Conservation (phyloP, 53 echinoderm and acorn worm species). For the Echinarachnius parma region DNA sequence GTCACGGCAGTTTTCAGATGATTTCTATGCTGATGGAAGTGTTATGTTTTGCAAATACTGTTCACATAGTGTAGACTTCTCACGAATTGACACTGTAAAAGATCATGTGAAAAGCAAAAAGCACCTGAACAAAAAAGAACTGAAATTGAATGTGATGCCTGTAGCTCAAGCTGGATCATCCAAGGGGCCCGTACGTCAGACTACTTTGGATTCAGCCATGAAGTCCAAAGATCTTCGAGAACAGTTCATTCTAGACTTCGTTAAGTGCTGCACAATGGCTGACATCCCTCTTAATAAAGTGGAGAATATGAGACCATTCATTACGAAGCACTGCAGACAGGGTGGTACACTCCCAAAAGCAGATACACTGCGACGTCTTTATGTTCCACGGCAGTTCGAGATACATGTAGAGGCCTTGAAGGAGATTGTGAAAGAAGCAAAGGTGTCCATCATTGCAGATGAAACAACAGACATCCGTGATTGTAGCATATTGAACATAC, state of each 20-base stretch:
- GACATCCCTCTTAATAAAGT: constrained; percentile 55
- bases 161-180: constrained; percentile 35
- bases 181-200: constrained; percentile 12
- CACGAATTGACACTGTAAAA: constrained; percentile 52
- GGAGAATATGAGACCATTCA: constrained; percentile 57
- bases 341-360: constrained; percentile 56
- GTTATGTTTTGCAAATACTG: constrained; percentile 53
- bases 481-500: constrained; percentile 56
- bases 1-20: constrained; percentile 40
- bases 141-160: background rate
- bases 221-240: constrained; percentile 44
- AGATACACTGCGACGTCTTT: constrained; percentile 38
- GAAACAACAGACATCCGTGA: constrained; percentile 68
- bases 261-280: constrained; percentile 42
- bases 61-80: constrained; percentile 52
- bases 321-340: constrained; percentile 55
- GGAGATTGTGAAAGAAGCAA: constrained; percentile 12
- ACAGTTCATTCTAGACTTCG: constrained; percentile 54
- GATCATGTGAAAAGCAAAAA: constrained; percentile 60
- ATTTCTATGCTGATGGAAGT: constrained; percentile 51
- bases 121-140: constrained; percentile 44
- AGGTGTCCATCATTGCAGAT: constrained; percentile 49
- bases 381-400: constrained; percentile 51
- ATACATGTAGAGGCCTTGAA: constrained; percentile 48
- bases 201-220: constrained; percentile 29